These are phyloP conservation scores for Rostratula benghalensis DNA, from an alignment of 2,113 vertebrate species.

Conservation along the genomic window DNA sequence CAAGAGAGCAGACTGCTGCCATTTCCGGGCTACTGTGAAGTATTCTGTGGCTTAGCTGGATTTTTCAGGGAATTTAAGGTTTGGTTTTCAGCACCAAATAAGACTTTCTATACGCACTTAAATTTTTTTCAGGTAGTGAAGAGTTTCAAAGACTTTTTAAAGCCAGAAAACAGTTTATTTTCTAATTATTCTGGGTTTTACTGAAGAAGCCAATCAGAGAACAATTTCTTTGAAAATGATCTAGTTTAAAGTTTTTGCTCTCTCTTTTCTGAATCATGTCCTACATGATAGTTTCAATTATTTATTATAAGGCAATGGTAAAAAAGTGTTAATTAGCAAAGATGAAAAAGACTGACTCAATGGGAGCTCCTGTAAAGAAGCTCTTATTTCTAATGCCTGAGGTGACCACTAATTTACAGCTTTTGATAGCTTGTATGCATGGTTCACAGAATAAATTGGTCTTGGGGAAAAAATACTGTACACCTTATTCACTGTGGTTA, in stretches of 20 bases:
- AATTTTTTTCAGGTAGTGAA: not conserved
- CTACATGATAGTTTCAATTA: slow-evolving; percentile 67
- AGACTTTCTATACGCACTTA: not conserved
- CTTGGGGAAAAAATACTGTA: slow-evolving; percentile 19
- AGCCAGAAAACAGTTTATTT: slow-evolving; percentile 10
- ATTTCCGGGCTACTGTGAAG: not conserved
- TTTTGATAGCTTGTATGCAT: slow-evolving; percentile 54
- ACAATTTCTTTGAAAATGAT: slow-evolving; percentile 31
- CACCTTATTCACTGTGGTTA: slow-evolving; percentile 16
- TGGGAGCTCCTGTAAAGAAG: slow-evolving; percentile 60
- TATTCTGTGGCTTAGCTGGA: not conserved
- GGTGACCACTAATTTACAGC: slow-evolving; percentile 71
- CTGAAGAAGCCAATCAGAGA: slow-evolving; percentile 8
- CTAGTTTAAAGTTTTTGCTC: slow-evolving; percentile 44
- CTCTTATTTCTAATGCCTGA: slow-evolving; percentile 61
- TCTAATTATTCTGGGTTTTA: not conserved
- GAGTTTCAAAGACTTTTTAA: not conserved
- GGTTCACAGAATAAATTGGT: slow-evolving; percentile 58
- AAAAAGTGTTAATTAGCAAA: slow-evolving; percentile 70
- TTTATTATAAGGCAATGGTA: slow-evolving; percentile 64
- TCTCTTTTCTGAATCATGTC: slow-evolving; percentile 54
- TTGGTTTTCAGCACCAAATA: not conserved
- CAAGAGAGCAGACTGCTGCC: not conserved
- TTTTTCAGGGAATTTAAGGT: not conserved
- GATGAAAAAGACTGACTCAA: slow-evolving; percentile 68